These are phyloP conservation scores for Drosophila quadrilineata DNA, from an alignment of 1,140 invertebrate genomes.

Conservation along the genomic window DNA sequence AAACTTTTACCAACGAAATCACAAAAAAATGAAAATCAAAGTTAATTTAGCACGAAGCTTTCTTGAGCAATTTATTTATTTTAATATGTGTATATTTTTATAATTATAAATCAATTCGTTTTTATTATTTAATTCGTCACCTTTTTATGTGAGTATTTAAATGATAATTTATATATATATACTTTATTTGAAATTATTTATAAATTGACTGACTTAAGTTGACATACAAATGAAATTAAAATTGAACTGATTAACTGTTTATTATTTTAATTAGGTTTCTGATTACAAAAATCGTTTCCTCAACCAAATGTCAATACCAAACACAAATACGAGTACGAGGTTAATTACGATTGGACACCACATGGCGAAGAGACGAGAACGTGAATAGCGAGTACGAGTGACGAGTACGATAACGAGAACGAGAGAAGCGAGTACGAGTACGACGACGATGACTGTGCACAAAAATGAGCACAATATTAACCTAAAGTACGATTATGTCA, in stretches of 20 bases:
- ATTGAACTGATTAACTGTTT: neutral
- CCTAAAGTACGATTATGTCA: conserved; percentile 19
- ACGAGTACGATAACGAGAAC: conserved; percentile 20
- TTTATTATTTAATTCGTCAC: conserved; percentile 10
- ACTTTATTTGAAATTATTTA: too few relatives aligned
- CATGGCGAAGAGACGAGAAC: conserved; percentile 23
- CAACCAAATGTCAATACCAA: conserved; percentile 66
- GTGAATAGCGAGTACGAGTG: too few relatives aligned
- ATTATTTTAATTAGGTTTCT: neutral
- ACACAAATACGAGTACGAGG: conserved; percentile 38
- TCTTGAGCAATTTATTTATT: conserved; percentile 8
- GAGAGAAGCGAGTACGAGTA: conserved; percentile 27
- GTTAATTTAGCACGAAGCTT: conserved; percentile 55
- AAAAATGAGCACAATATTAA: conserved; percentile 39
- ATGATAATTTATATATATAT: neutral
- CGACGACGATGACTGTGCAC: conserved; percentile 34
- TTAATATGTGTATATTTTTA: too few relatives aligned
- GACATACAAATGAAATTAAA: too few relatives aligned
- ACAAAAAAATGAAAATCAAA: conserved; percentile 22
- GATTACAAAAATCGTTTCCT: conserved; percentile 77
- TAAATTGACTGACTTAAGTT: too few relatives aligned
- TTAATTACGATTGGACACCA: conserved; percentile 16
- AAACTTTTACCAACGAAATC: conserved; percentile 30
- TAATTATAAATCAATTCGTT: too few relatives aligned
- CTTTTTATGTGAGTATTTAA: neutral